Conservation (phyloP, 53 echinoderm and acorn worm genomes). For the Echinarachnius parma region DNA sequence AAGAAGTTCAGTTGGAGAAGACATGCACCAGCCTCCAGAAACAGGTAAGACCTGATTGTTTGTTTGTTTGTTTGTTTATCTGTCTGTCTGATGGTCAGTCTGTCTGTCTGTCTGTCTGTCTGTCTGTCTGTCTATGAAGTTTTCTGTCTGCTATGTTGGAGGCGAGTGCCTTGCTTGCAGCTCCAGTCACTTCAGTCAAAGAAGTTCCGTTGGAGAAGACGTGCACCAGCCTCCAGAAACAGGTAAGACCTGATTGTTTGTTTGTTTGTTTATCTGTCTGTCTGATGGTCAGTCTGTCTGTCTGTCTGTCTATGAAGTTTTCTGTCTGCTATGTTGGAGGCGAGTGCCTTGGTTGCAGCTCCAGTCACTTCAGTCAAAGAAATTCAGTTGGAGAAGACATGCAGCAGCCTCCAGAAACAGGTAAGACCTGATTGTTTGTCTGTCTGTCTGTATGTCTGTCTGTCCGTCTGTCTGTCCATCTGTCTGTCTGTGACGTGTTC, state of each 20-base stretch:
- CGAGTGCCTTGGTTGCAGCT: not conserved
- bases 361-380: constrained; percentile 21
- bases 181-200: constrained; percentile 5
- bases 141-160: too few species aligned
- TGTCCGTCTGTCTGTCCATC: not conserved
- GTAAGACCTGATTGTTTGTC: not conserved
- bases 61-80: too few species aligned
- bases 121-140: too few species aligned
- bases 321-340: too few species aligned
- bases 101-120: too few species aligned
- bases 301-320: too few species aligned
- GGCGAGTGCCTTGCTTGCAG: not conserved
- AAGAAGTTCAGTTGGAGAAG: constrained; percentile 58
- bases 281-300: too few species aligned
- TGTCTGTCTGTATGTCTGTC: not conserved
- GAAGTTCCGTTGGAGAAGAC: constrained; percentile 61
- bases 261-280: too few species aligned
- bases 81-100: too few species aligned
- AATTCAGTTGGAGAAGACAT: constrained; percentile 58
- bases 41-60: constrained; percentile 22
- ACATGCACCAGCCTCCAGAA: constrained; percentile 50
- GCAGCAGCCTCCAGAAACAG: constrained; percentile 53
- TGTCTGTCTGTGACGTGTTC: not conserved
- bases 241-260: constrained; percentile 12
- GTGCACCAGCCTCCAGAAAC: constrained; percentile 48